Percentiles rank a stretch among this genome's conserved stretches.
Evolutionary conservation across 2,888 invertebrate genomes (phyloP).

Genomic region (Epicampocera succincta): DNA sequence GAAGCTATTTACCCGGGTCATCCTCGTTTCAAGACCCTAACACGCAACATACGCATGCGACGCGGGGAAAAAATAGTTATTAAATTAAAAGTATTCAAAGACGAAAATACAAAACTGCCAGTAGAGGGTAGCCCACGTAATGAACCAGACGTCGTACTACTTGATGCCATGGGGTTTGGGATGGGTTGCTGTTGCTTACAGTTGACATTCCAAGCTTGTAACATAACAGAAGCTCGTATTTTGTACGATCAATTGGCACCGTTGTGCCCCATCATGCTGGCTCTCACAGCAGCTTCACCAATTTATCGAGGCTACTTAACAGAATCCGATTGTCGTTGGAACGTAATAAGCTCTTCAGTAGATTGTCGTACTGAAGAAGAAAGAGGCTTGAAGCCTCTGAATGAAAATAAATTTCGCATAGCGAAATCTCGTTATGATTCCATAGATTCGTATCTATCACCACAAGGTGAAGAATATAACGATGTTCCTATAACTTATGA

Average conservation of each 20-base stretch:
- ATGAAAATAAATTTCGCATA: conserved; percentile 90
- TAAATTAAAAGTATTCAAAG: conserved; percentile 96
- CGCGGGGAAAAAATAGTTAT: conserved; percentile 97
- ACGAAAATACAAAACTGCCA: conserved; percentile 91
- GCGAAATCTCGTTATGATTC: conserved; percentile 98
- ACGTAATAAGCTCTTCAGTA: conserved; percentile 96
- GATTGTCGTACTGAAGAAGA: conserved; percentile 97
- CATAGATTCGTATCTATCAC: conserved; percentile 98
- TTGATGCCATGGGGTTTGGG: conserved; percentile 99
- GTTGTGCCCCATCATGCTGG: conserved; percentile 97
- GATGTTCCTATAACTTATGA: conserved; percentile 96
- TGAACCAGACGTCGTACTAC: conserved; percentile 94
- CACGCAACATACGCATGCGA: conserved; percentile 94
- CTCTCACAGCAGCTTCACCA: conserved; percentile 97
- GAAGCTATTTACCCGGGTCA: conserved; percentile 96
- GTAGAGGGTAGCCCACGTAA: conserved; percentile 91
- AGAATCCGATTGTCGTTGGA: conserved; percentile 99
- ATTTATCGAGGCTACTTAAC: conserved; percentile 95
- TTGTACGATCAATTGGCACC: conserved; percentile 98
- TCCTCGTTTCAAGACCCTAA: conserved; percentile 95
- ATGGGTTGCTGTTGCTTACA: conserved; percentile 99
- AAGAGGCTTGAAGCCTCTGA: conserved; percentile 88
- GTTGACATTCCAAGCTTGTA: conserved; percentile 95
- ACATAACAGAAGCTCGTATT: conserved; percentile 96
- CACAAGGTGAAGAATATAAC: conserved; percentile 94